These are phyloP conservation scores for Lates japonicus DNA, from an alignment of 2,797 vertebrate species.

Conservation along the genomic window DNA sequence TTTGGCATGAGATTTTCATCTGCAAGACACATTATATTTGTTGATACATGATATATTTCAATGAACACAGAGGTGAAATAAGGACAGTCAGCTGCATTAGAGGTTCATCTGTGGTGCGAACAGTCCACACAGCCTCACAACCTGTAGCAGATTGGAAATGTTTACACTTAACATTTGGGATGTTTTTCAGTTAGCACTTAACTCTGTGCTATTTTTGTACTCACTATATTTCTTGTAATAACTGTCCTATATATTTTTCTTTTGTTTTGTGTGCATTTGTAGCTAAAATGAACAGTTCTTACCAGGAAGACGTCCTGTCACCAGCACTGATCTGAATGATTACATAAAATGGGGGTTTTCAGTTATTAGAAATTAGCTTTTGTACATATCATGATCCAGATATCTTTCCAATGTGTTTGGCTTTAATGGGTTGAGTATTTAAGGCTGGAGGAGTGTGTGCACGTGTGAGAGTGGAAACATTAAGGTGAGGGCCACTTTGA, in stretches of 20 bases:
- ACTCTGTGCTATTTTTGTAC: conserved; percentile 78
- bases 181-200: conserved; percentile 68
- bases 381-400: conserved; percentile 76
- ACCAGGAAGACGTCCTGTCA: conserved; percentile 70
- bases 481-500: conserved; percentile 23
- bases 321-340: conserved; percentile 80
- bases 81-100: conserved; percentile 45
- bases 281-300: conserved; percentile 66
- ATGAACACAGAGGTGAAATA: conserved; percentile 30
- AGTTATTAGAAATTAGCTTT: conserved; percentile 55
- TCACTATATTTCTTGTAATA: conserved; percentile 63
- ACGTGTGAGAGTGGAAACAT: conserved; percentile 31
- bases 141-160: conserved; percentile 83
- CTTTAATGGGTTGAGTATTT: conserved; percentile 40
- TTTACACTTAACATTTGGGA: conserved; percentile 79
- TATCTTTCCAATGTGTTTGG: conserved; percentile 59
- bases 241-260: conserved; percentile 43
- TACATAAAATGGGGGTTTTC: conserved; percentile 12
- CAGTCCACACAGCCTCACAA: conserved; percentile 51
- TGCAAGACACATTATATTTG: conserved; percentile 5
- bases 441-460: conserved; percentile 21
- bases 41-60: conserved; percentile 24
- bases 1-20: conserved; percentile 47
- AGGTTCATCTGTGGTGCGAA: conserved; percentile 25
- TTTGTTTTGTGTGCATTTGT: conserved; percentile 67